phyloP scores from a whole-genome alignment of 2,113 vertebrate genomes.

The Myodes glareolus region DNA sequence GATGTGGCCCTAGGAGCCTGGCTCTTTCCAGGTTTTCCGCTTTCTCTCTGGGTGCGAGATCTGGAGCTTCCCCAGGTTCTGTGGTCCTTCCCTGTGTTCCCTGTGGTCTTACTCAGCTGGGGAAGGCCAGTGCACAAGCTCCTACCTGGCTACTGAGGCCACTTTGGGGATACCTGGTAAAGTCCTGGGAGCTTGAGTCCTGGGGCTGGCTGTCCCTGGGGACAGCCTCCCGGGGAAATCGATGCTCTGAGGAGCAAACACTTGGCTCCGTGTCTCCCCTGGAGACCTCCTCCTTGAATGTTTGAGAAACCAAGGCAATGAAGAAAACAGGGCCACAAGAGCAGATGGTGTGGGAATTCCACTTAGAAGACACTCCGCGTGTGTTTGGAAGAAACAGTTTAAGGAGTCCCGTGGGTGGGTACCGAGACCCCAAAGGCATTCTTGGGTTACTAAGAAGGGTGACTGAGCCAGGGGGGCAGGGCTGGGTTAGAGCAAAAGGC shows the following conservation, averaged over 20 bases:
- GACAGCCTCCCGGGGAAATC: background rate
- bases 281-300: background rate
- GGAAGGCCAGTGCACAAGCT: accelerated
- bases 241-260: background rate
- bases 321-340: background rate
- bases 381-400: constrained; percentile 69
- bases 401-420: constrained; percentile 47
- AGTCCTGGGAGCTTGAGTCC: background rate
- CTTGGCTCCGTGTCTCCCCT: background rate
- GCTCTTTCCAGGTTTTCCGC: background rate
- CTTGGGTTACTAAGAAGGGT: constrained; percentile 18
- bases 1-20: background rate
- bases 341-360: constrained; percentile 50
- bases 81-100: accelerated
- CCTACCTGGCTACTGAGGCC: background rate
- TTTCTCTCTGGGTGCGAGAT: background rate
- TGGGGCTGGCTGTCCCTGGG: background rate
- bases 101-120: accelerated
- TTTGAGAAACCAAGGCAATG: background rate
- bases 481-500: background rate
- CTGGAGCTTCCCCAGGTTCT: background rate
- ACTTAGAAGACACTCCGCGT: background rate
- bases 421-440: constrained; percentile 28
- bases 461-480: background rate
- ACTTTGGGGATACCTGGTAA: background rate